phyloP scores from a whole-genome alignment of 2,888 invertebrate species.

The Netelia fuscicornis region DNA sequence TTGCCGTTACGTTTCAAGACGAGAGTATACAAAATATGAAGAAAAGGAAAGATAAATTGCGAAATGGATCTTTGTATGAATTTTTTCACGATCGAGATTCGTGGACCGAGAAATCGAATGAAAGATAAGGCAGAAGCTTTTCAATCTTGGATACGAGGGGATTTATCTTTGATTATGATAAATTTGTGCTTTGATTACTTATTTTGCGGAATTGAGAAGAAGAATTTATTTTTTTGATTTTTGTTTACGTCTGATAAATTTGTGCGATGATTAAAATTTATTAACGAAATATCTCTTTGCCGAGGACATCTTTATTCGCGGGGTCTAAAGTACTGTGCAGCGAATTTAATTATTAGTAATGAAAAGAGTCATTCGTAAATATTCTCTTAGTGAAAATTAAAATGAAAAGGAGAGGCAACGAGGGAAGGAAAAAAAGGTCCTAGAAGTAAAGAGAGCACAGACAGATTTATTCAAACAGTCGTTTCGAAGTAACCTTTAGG shows the following conservation, averaged over 20 bases:
- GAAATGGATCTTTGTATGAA: background rate
- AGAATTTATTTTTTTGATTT: no score
- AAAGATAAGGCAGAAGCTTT: background rate
- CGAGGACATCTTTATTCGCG: constrained; percentile 3
- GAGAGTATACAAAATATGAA: constrained; percentile 18
- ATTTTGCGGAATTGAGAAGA: no score
- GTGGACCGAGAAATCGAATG: background rate
- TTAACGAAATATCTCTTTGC: constrained; percentile 1
- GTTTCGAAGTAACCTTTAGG: constrained; percentile 19
- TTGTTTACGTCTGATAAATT: no score
- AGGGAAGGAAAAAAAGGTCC: background rate
- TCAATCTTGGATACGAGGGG: background rate
- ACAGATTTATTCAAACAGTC: constrained; percentile 31
- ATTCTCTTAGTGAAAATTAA: constrained; percentile 23
- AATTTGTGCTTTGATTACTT: no score
- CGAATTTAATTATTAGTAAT: background rate
- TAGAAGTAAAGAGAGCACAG: constrained; percentile 6
- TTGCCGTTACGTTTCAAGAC: constrained; percentile 62
- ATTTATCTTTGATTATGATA: no score
- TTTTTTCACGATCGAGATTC: background rate
- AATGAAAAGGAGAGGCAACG: background rate
- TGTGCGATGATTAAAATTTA: background rate
- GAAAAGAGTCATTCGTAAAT: constrained; percentile 19
- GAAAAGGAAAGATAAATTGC: constrained; percentile 1
- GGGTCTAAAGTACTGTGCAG: background rate